Base-by-base conservation (phyloP, 2,888 invertebrate genomes). In the Dryobota labecula region DNA sequence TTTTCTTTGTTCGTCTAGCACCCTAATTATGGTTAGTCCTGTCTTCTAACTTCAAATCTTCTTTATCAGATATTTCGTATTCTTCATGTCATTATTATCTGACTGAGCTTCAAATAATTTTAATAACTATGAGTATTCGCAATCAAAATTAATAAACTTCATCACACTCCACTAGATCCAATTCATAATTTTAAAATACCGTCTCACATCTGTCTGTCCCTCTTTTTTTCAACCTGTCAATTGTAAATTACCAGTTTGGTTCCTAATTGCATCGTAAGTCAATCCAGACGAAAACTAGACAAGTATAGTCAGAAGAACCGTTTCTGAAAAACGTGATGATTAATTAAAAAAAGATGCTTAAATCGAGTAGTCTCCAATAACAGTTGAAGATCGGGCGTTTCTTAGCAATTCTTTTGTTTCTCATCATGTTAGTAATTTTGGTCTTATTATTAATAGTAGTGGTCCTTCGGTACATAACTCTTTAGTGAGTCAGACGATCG, bases 241-340 rank as follows among this genome's bases (percentile, higher is more conserved):
- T 73, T 87, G 84, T 85, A 85, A 82, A 80, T 84, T 88, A 87
- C 86, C 83, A 80, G 84, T 87, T 54, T 82, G 68, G 68, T 69
- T 58, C 66, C 84, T 90, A 88, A 91, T 89, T 89, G 84, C 85
- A 83, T 65, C 45, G 54, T 62, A 66, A 73, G 68, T 58, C 73
- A 72, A 81, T 81, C 27, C 27, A 45, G 51, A n/a, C 11, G 41
- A 49, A 27, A 30, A 45, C 8, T 18, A 57, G 9, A 49, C 30
- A 71, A 36, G 38, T 53, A 11, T 27, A 20, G 7, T 20, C 64
- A 81, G 81, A 72, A 79, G 73, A 6, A 41, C 20, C 41, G 58
- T 20, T 62, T 2, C 1, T 49, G n/a, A 11, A 53, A 61, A 27
- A 2, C 1, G 20, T 13, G 3, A n/a, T 61, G 1, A 24, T 41